Evolutionary conservation across 1,140 invertebrate genomes (phyloP).

Genomic region (Centruroides sculpturatus): DNA sequence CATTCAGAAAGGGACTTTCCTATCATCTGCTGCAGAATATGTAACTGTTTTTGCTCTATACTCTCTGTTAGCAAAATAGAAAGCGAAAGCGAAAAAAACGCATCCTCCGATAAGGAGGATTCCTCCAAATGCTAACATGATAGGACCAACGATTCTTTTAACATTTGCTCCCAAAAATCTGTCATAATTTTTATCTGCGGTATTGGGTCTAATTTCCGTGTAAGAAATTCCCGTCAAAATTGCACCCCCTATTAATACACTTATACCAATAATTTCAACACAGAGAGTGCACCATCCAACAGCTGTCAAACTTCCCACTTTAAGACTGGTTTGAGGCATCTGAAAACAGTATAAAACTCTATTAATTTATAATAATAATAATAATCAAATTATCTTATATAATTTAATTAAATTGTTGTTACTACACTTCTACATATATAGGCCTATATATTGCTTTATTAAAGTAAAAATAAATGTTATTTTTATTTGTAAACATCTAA

Average conservation of each 20-base stretch:
- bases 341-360: too few species aligned
- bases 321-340: background rate
- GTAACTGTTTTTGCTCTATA: background rate
- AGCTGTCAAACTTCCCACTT: conserved; percentile 2
- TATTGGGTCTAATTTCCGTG: conserved; percentile 21
- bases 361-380: too few species aligned
- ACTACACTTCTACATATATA: too few species aligned
- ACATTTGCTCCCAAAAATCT: conserved; percentile 20
- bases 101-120: conserved; percentile 17
- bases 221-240: conserved; percentile 19
- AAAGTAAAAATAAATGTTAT: too few species aligned
- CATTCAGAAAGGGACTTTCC: too few species aligned
- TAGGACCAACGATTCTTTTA: conserved; percentile 18
- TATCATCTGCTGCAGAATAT: too few species aligned
- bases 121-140: conserved; percentile 14
- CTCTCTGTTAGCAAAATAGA: conserved; percentile 4
- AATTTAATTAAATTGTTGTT: too few species aligned
- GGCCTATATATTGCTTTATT: too few species aligned
- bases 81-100: conserved; percentile 14
- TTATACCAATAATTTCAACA: conserved; percentile 9
- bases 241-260: conserved; percentile 18
- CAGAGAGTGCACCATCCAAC: conserved; percentile 7
- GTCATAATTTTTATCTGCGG: conserved; percentile 21
- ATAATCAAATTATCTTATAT: too few species aligned
- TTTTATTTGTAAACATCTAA: too few species aligned